Evolutionary conservation across 2,113 vertebrate species (phyloP), one percentile per base, ranked within the genome.

Genomic region (Corvus moneduloides): DNA sequence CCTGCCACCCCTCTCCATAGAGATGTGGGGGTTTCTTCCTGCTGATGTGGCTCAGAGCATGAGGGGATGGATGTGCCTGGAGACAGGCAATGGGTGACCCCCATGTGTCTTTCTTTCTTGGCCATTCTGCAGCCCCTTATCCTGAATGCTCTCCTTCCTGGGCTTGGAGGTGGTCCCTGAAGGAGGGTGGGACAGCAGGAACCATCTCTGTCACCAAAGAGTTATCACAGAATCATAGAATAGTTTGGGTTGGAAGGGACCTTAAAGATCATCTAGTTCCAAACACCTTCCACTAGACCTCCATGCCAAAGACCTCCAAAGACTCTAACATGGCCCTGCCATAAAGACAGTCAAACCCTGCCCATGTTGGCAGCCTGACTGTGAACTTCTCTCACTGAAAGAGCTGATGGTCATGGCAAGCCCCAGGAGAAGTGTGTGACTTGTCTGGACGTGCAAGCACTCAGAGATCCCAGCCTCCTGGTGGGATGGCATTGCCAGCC

Each of bases 71-170:
- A 41, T 19, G 13, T 6, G 21, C 0, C 0, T 33, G 69, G 33
- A 73, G 46, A 37, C 17, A 64, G 7, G 41, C 32, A 43, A 27
- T n/a, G 43, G 7, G 9, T 58, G 28, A 72, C 11, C 10, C 0
- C 0, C 0, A 0, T 14, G 17, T 59, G 17, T 73, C 30, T 19
- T 56, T 59, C 59, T 68, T 85, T 9, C 37, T 48, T 32, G 46
- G 66, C 78, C 12, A 3, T 41, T 11, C 43, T 69, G 75, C 43
- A 88, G 43, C 37, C 41, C 30, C 0, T 1, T 28, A 9, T 22
- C 54, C 63, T 16, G 20, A 35, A 39, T 23, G 16, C 16, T 82
- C 17, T 51, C 13, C 16, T 49, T 80, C 26, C 33, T 43, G 43
- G 28, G 14, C 33, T 46, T 72, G 32, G 22, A 11, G 12, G 33